Base-by-base conservation (phyloP, 2,888 invertebrate genomes). In the Alsophila aescularia region DNA sequence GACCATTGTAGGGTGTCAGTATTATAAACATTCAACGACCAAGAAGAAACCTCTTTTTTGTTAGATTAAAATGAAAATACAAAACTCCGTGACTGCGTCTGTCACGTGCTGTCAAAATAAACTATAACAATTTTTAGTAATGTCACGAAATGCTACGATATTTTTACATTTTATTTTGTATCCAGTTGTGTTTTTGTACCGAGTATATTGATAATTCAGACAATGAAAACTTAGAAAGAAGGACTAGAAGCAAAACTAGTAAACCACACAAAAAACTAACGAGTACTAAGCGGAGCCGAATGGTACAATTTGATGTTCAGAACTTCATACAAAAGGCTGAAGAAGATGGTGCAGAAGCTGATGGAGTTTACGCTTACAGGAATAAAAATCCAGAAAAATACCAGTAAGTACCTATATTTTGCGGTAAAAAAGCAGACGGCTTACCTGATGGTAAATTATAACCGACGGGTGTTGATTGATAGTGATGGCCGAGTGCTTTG, bases 301-400 rank as follows among this genome's bases (percentile, higher is more conserved):
- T 76, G 8, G 72, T 73, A 0, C 73, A 77, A 32, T 80, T 87
- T 43, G 83, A 87, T 60, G 70, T 86, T 2, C 77, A 81, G 0
- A 74, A 73, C 39, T 87, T 87, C 39, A 75, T 86, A 42, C 78
- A 71, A 21, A 72, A 67, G 15, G 68, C 75, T 37, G 75, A 27
- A 16, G 52, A 44, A 8, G 27, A 34, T 7, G 13, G 34, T 0
- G 18, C 42, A 13, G 66, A 69, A 5, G 61, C 66, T 27, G 55
- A 67, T 2, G 31, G 16, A 8, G 37, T 52, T 5, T 64, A 55
- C 27, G 62, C 50, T 15, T 42, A 50, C 43, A 54, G 51, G 2
- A 58, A 60, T 53, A 66, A 58, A 6, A 68, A 60, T 15, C 60
- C 60, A 69, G 70, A 67, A 18, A 41, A n/a, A n/a, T n/a, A 47